Evolutionary conservation across 2,888 invertebrate genomes (phyloP), one percentile per base, ranked within the genome.

Genomic region (Eilema depressum): DNA sequence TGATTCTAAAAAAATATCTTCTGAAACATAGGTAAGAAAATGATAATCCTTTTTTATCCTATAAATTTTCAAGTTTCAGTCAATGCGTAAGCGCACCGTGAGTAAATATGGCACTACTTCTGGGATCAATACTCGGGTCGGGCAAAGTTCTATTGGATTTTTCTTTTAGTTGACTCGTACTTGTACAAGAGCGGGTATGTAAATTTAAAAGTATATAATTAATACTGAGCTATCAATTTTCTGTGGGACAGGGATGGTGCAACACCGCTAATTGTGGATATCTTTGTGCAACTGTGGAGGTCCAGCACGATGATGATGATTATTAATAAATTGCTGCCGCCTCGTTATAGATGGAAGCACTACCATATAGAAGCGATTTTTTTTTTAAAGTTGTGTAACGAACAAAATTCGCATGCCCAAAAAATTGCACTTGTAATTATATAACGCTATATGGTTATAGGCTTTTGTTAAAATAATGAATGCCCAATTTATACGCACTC

Each of bases 401-500:
- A 64, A 76, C 85, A 83, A 83, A 86, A 85, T 84, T 76, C 78
- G 78, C 83, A 86, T 86, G 87, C 77, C 85, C 87, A 88, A 88
- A 89, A 85, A 84, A 61, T 70, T 76, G 75, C 80, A 81, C 83
- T 84, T 82, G 83, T 88, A 91, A 90, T 93, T 92, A 92, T 88
- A 85, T 90, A 91, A 91, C 86, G 85, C 80, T 89, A 86, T 88
- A 88, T 87, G 87, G 88, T 86, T 89, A 86, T 88, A 88, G 85
- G 85, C 88, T 92, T 92, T 92, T 93, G 90, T 91, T 90, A 89
- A 90, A 87, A 89, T 91, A 91, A 91, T 89, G 91, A 92, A 91
- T 88, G 88, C 86, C 89, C 89, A 91, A 92, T 91, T 90, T 89
- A 89, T 89, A 86, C 81, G 83, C 83, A 89, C 83, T 81, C 83